Conservation (phyloP, 2,113 vertebrate genomes). For the Hymenochirus boettgeri region DNA sequence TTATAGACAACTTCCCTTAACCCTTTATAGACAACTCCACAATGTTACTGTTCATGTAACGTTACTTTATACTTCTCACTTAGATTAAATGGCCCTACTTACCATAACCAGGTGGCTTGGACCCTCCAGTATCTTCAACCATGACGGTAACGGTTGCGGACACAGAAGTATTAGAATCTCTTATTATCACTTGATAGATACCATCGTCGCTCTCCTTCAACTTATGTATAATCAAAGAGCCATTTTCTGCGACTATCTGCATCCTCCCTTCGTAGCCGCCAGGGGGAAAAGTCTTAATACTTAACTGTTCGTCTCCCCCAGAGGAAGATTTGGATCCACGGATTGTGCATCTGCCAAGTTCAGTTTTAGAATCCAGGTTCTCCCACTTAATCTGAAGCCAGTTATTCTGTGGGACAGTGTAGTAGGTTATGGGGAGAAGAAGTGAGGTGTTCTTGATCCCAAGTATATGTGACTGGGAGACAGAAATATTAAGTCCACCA, state of each 20-base stretch:
- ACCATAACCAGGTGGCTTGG: too few relatives aligned
- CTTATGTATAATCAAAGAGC: neutral
- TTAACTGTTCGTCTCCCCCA: neutral
- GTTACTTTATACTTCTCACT: too few relatives aligned
- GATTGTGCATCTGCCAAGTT: constrained; percentile 6
- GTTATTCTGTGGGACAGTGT: neutral
- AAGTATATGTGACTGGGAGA: neutral
- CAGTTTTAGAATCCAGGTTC: neutral
- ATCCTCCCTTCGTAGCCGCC: constrained; percentile 1
- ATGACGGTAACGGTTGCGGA: neutral
- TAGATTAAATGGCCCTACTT: too few relatives aligned
- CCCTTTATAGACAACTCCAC: too few relatives aligned
- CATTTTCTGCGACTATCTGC: neutral
- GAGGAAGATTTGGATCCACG: neutral
- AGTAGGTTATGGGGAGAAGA: neutral
- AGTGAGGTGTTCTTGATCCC: neutral
- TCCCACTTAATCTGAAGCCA: constrained; percentile 18
- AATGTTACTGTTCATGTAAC: too few relatives aligned
- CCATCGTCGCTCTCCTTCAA: constrained; percentile 2
- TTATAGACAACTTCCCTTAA: too few relatives aligned
- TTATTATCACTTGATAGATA: neutral
- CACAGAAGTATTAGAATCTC: neutral
- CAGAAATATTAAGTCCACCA: neutral
- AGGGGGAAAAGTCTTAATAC: neutral
- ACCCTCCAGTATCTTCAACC: neutral